Conservation (phyloP, 2,888 invertebrate genomes). For the Meghimatium bilineatum region DNA sequence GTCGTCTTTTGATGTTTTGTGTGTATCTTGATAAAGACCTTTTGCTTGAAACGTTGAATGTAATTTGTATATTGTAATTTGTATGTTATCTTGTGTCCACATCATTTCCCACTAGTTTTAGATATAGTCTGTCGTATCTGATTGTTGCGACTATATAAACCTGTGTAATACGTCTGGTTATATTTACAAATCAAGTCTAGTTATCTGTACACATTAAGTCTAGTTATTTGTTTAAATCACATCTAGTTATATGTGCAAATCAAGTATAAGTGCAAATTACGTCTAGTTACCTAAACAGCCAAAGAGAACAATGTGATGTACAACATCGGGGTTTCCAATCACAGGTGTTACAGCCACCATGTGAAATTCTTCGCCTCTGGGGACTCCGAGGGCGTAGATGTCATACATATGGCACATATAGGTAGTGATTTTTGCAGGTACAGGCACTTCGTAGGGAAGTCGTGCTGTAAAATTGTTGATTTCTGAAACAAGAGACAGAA, state of each 20-base stretch:
- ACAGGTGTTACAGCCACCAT: slow-evolving; percentile 58
- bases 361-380: slow-evolving; percentile 52
- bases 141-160: too few relatives aligned
- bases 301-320: slow-evolving; percentile 61
- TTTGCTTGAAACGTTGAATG: too few relatives aligned
- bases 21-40: too few relatives aligned
- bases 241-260: neutral
- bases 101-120: too few relatives aligned
- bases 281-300: slow-evolving; percentile 53
- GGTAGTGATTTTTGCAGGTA: slow-evolving; percentile 58
- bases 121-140: too few relatives aligned
- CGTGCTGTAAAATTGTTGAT: slow-evolving; percentile 49
- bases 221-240: neutral
- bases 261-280: too few relatives aligned
- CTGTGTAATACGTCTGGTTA: too few relatives aligned
- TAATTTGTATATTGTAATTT: too few relatives aligned
- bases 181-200: too few relatives aligned
- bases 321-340: slow-evolving; percentile 55
- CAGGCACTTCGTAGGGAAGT: slow-evolving; percentile 48
- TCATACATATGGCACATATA: slow-evolving; percentile 61
- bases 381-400: slow-evolving; percentile 38
- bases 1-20: too few relatives aligned
- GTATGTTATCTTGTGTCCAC: too few relatives aligned
- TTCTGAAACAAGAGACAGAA: slow-evolving; percentile 39
- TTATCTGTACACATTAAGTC: neutral